Conservation (phyloP, 2,797 vertebrate species). For the Tolypeutes matacus region DNA sequence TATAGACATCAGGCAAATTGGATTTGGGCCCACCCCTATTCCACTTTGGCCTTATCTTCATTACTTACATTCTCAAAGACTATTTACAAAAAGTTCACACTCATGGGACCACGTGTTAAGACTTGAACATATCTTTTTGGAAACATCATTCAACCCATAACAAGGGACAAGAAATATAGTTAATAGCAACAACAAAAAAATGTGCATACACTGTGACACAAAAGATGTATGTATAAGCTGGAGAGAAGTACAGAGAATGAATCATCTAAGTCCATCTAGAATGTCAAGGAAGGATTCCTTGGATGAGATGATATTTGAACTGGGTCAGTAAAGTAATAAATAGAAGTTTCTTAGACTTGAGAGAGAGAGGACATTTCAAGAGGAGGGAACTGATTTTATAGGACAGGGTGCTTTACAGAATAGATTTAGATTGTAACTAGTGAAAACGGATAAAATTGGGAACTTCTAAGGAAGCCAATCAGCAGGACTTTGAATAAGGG, state of each 20-base stretch:
- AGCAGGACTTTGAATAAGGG: neutral
- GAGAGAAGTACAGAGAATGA: neutral
- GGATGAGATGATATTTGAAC: neutral
- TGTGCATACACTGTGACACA: neutral
- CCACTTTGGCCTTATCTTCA: too few relatives aligned
- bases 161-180: neutral
- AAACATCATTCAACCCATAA: too few relatives aligned
- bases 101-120: too few relatives aligned
- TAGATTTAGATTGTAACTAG: neutral
- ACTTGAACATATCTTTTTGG: too few relatives aligned
- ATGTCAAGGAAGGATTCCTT: neutral
- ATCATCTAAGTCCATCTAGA: neutral
- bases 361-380: neutral
- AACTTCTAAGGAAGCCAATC: neutral
- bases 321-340: neutral
- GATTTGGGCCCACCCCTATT: too few relatives aligned
- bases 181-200: neutral
- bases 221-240: neutral
- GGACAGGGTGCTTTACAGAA: neutral
- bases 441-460: neutral
- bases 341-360: neutral
- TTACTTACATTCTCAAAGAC: too few relatives aligned
- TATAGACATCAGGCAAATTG: too few relatives aligned
- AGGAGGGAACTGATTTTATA: neutral
- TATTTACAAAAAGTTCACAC: too few relatives aligned